Conservation (phyloP, 2,888 invertebrate genomes). For the Drosophila kambysellisi region DNA sequence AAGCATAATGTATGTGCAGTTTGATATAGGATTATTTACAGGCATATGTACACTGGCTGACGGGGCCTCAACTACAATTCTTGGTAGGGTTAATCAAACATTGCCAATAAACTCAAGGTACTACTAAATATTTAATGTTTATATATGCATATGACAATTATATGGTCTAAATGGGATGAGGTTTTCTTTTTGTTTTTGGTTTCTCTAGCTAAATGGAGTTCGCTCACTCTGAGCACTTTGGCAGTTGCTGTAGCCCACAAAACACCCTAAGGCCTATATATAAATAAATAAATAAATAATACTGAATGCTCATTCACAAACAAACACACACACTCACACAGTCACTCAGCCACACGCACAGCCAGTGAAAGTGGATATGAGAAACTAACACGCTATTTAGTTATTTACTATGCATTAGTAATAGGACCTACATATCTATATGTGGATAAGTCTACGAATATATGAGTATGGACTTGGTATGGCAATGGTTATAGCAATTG, state of each 20-base stretch:
- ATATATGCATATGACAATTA: slow-evolving; percentile 29
- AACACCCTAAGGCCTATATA: slow-evolving; percentile 37
- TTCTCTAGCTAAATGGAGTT: slow-evolving; percentile 38
- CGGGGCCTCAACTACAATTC: slow-evolving; percentile 38
- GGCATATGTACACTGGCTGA: slow-evolving; percentile 57
- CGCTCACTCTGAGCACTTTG: slow-evolving; percentile 57
- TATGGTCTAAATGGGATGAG: slow-evolving; percentile 46
- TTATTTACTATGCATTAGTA: slow-evolving; percentile 69
- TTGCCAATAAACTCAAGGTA: slow-evolving; percentile 32
- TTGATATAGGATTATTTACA: slow-evolving; percentile 41
- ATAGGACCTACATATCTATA: slow-evolving; percentile 51
- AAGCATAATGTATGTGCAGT: slow-evolving; percentile 10
- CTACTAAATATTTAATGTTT: slow-evolving; percentile 27
- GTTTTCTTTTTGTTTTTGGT: neutral
- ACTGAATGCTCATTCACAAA: slow-evolving; percentile 51
- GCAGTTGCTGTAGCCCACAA: slow-evolving; percentile 71
- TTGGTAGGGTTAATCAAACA: slow-evolving; percentile 36
- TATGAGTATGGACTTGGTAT: slow-evolving; percentile 43
- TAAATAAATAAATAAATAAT: slow-evolving; percentile 61
- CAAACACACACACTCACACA: slow-evolving; percentile 6
- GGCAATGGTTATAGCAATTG: slow-evolving; percentile 71
- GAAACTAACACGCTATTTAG: slow-evolving; percentile 72
- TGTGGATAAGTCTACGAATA: slow-evolving; percentile 12
- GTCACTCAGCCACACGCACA: slow-evolving; percentile 63
- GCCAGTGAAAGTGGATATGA: slow-evolving; percentile 69